Conservation (phyloP, 2,797 vertebrate species). For the Melanotaenia trifasciata region DNA sequence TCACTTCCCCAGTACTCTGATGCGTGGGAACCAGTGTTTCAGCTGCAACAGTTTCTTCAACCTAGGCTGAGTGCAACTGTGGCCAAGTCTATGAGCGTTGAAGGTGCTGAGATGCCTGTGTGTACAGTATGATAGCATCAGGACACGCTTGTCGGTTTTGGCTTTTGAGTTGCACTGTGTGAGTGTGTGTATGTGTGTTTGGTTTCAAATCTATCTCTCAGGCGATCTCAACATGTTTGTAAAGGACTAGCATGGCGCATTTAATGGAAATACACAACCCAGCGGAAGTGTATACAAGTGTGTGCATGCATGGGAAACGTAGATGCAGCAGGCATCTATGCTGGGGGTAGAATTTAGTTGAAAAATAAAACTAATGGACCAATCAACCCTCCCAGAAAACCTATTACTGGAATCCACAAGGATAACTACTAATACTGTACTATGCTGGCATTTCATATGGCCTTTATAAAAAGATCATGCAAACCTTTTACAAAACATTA, state of each 20-base stretch:
- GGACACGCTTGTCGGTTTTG: conserved; percentile 22
- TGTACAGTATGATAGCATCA: conserved; percentile 21
- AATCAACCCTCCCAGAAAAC: conserved; percentile 6
- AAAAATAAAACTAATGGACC: conserved; percentile 41
- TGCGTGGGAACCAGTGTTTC: conserved; percentile 81
- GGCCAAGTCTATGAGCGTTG: conserved; percentile 29
- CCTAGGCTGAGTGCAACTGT: conserved; percentile 37
- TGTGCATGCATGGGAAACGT: conserved; percentile 27
- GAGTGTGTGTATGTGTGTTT: conserved; percentile 12
- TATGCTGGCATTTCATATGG: conserved; percentile 9
- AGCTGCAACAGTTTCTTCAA: conserved; percentile 62
- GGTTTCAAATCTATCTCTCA: conserved; percentile 50
- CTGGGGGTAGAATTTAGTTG: conserved; percentile 41
- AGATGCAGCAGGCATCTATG: conserved; percentile 36
- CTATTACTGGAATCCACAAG: conserved; percentile 20
- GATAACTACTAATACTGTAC: background rate
- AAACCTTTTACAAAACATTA: background rate
- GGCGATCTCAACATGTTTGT: conserved; percentile 64
- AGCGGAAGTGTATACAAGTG: conserved; percentile 43
- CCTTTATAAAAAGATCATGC: background rate
- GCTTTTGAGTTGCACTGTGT: conserved; percentile 20
- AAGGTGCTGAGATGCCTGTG: conserved; percentile 36
- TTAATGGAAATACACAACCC: conserved; percentile 37
- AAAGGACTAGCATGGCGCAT: conserved; percentile 58
- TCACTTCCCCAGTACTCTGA: conserved; percentile 78